Evolutionary conservation across 2,113 vertebrate genomes (phyloP).

Genomic region (Craseonycteris thonglongyai): DNA sequence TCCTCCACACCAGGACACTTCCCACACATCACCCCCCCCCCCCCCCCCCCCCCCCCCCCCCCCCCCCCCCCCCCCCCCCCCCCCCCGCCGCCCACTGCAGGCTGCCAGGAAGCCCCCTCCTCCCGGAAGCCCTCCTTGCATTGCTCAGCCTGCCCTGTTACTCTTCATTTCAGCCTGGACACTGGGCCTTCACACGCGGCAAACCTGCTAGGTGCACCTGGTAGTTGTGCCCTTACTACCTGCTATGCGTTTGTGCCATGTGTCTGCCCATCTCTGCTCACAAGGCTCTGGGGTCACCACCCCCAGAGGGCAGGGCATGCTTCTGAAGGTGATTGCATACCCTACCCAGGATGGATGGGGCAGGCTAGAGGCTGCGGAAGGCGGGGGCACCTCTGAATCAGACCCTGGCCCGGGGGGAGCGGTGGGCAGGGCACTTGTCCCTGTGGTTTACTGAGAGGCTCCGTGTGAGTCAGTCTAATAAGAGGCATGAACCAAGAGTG

Average conservation of each 20-base stretch:
- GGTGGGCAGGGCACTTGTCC: not conserved
- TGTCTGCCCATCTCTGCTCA: not conserved
- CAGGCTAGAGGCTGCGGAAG: not conserved
- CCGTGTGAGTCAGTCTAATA: not conserved
- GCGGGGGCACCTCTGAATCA: no score
- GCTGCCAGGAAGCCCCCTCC: not conserved
- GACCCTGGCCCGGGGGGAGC: not conserved
- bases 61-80: no score
- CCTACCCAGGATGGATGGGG: not conserved
- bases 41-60: no score
- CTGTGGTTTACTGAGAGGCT: not conserved
- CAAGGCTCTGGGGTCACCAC: not conserved
- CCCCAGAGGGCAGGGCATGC: not conserved
- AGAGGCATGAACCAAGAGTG: not conserved
- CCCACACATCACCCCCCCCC: not conserved
- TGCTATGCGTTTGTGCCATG: no score
- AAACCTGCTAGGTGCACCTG: not conserved
- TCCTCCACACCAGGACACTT: not conserved
- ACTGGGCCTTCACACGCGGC: accelerated
- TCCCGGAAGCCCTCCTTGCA: not conserved
- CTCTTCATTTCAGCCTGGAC: not conserved
- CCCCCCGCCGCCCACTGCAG: no score
- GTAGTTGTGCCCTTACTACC: accelerated
- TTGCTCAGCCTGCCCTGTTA: not conserved
- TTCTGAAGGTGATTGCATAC: not conserved